Evolutionary conservation across 2,113 vertebrate species (phyloP), one percentile per base, ranked within the genome.

Genomic region (Anas platyrhynchos): DNA sequence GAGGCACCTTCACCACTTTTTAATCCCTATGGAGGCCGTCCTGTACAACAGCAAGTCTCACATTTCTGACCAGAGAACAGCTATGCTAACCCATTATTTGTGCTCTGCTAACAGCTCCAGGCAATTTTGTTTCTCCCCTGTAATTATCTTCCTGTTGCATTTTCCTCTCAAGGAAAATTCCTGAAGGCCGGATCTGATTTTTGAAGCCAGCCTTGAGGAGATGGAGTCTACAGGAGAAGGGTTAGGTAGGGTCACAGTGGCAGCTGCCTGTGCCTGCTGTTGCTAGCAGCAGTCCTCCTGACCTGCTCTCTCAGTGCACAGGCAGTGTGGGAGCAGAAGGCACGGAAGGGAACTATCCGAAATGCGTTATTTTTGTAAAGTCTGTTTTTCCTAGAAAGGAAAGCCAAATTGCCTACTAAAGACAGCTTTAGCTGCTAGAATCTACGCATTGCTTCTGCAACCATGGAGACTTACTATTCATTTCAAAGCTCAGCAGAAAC

Each of bases 361-460:
- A 96, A 85, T 48, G 74, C 86, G 92, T 91, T 83, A 65, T 82
- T 93, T 96, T 83, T 81, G 69, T 85, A 62, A 78, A 95, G 58
- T 75, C 90, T 91, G 61, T 81, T 90, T 86, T 96, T 94, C 93
- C 88, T 94, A 87, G 96, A 95, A 96, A 96, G 93, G 94, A 84
- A 95, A 94, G 67, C 11, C 75, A 59, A 95, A 58, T 92, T 87
- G 83, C 86, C 83, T 92, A 36, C 81, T 84, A 79, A 89, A 91
- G 69, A 62, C 50, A 78, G 88, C 63, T 89, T 94, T 86, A 95
- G 83, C 92, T 96, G 91, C 91, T 94, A 76, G 62, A 87, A 58
- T 27, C 69, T 56, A 22, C 92, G 86, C 93, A 50, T 7, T 82
- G 74, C 92, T 91, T 56, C 91, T 93, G 96, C 93, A 95, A 79